Percentiles rank a stretch among this genome's conserved stretches.
These are phyloP conservation scores for Zygogramma bicolorata DNA, from an alignment of 2,888 invertebrate genomes.

Conservation along the genomic window DNA sequence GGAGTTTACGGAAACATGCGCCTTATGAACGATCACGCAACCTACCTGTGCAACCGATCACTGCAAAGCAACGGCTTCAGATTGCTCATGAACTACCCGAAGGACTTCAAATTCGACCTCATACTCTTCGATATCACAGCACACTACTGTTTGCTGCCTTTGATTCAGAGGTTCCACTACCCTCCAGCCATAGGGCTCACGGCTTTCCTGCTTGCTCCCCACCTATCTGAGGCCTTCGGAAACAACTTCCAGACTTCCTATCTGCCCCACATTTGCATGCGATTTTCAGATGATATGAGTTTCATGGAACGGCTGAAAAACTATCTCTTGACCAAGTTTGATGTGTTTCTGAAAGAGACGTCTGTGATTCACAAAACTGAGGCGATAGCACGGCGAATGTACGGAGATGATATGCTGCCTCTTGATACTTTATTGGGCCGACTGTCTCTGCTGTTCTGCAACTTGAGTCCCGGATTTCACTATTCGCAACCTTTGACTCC, in stretches of 20 bases:
- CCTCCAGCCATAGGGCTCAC: constrained; percentile 42
- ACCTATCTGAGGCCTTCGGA: background rate
- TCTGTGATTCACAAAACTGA: background rate
- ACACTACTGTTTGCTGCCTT: constrained; percentile 50
- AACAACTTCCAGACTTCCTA: background rate
- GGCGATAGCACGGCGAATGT: constrained; percentile 14
- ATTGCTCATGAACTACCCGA: constrained; percentile 50
- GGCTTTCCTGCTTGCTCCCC: background rate
- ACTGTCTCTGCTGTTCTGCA: constrained; percentile 29
- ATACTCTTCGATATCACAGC: constrained; percentile 54
- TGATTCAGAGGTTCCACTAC: constrained; percentile 56
- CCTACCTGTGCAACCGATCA: too few relatives aligned
- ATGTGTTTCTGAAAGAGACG: constrained; percentile 5
- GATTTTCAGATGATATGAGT: constrained; percentile 42
- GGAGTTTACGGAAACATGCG: too few relatives aligned
- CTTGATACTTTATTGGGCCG: constrained; percentile 47
- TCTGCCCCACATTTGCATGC: background rate
- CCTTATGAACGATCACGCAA: too few relatives aligned
- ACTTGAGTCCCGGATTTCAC: background rate
- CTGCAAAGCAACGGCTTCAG: constrained; percentile 53
- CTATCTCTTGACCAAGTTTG: constrained; percentile 32
- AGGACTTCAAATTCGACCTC: constrained; percentile 55
- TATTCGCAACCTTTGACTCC: background rate
- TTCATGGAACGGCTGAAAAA: constrained; percentile 49
- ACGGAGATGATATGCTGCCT: constrained; percentile 43